Evolutionary conservation across 1,140 invertebrate genomes (phyloP), one percentile per base, ranked within the genome.

Genomic region (Caerostris extrusa): DNA sequence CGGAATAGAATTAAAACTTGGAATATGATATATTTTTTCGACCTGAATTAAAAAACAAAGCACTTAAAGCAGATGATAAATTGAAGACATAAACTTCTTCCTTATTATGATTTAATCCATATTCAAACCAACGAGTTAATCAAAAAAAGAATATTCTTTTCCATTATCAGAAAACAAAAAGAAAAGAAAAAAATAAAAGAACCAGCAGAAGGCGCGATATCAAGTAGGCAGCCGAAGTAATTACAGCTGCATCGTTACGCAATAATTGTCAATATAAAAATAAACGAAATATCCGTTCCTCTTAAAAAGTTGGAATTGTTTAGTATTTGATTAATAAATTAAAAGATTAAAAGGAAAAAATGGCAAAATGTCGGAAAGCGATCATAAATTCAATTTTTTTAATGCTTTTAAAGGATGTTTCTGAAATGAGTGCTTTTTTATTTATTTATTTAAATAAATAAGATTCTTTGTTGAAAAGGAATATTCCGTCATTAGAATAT

Each of bases 321-420:
- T 50, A 10, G 71, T 14, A 77, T 77, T 77, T 77, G 71, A 77
- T 77, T 77, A 77, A 77, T 77, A 77, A 77, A 77, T 50, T 77
- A 77, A 77, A 77, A 77, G 12, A 12, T 50, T 12, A 50, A 77
- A 77, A 50, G 10, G 53, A 10, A 77, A 77, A 77, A 77, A 77
- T 53, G 71, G 71, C 71, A 12, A 7, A 50, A 50, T 3, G 71
- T 12, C 34, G 34, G 3, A 50, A 14, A 12, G 14, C 71, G 34
- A 77, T 77, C 53, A 53, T 77, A 53, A 53, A 77, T 77, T 53
- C 71, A 50, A 12, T 77, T 77, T 77, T 77, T 50, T 50, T 12
- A 12, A 77, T 53, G 71, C 53, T 50, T 50, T 77, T 5, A 10
- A 50, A 34, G 4, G 19, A 34, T 19, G 19, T 34, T 50, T 77